phyloP scores from a whole-genome alignment of 2,113 vertebrate species.

The Apus apus region DNA sequence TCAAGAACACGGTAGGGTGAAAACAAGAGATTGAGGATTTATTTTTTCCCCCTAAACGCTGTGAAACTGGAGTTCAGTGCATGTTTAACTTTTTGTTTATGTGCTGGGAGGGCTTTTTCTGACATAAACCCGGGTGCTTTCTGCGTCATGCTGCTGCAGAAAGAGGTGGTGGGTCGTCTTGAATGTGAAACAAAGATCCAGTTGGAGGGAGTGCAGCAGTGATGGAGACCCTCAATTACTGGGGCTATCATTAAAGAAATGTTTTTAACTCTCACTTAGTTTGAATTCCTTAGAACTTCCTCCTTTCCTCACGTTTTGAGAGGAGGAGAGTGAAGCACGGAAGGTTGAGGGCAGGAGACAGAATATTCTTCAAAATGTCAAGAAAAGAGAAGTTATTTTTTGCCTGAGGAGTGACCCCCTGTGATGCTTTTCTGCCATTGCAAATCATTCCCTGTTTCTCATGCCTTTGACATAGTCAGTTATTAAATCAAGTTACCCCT shows the following conservation, averaged over 20 bases:
- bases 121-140: accelerated
- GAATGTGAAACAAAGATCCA: background rate
- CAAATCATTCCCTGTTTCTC: background rate
- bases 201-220: accelerated
- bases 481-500: background rate
- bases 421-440: background rate
- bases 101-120: background rate
- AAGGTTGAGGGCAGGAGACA: background rate
- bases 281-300: background rate
- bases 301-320: background rate
- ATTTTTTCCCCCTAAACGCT: accelerated
- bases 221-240: background rate
- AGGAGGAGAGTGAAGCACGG: background rate
- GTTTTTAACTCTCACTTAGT: too few species aligned
- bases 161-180: background rate
- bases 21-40: accelerated
- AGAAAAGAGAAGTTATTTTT: background rate
- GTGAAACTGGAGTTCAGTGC: background rate
- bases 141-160: accelerated
- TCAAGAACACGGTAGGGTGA: slow-evolving; percentile 88
- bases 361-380: background rate
- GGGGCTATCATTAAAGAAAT: background rate
- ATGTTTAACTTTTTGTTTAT: background rate
- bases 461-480: background rate
- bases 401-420: background rate